Conservation (phyloP, 2,113 vertebrate genomes). For the Dicentrarchus labrax region DNA sequence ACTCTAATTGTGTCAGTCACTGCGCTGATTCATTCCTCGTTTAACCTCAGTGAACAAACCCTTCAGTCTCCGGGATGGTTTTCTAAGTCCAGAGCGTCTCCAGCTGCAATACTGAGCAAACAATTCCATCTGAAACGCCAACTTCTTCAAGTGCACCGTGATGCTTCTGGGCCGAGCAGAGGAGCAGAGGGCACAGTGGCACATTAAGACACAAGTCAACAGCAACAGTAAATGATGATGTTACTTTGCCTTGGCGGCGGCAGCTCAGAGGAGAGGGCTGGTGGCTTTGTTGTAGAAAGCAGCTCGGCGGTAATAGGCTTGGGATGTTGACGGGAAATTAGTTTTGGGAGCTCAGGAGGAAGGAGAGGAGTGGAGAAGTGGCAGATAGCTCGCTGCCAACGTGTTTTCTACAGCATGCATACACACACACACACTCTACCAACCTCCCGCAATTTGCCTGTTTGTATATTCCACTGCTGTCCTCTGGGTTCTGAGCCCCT, state of each 20-base stretch:
- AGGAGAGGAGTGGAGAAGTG: constrained; percentile 49
- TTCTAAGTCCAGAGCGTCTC: constrained; percentile 18
- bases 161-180: constrained; percentile 43
- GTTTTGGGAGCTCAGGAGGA: constrained; percentile 71
- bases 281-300: constrained; percentile 55
- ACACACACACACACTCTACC: constrained; percentile 28
- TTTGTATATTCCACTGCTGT: constrained; percentile 44
- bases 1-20: neutral
- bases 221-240: constrained; percentile 66
- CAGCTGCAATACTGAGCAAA: constrained; percentile 39
- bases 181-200: constrained; percentile 41
- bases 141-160: constrained; percentile 30
- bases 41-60: constrained; percentile 30
- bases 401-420: constrained; percentile 7
- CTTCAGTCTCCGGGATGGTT: neutral
- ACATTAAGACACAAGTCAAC: constrained; percentile 69
- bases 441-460: constrained; percentile 28
- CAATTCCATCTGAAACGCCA: constrained; percentile 24
- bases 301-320: constrained; percentile 65
- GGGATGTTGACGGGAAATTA: constrained; percentile 75
- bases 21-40: constrained; percentile 1
- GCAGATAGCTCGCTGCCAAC: constrained; percentile 46
- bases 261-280: constrained; percentile 38
- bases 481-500: constrained; percentile 40
- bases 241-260: constrained; percentile 55